These are phyloP conservation scores for Drusus annulatus DNA, from an alignment of 1,140 invertebrate genomes.

Conservation along the genomic window DNA sequence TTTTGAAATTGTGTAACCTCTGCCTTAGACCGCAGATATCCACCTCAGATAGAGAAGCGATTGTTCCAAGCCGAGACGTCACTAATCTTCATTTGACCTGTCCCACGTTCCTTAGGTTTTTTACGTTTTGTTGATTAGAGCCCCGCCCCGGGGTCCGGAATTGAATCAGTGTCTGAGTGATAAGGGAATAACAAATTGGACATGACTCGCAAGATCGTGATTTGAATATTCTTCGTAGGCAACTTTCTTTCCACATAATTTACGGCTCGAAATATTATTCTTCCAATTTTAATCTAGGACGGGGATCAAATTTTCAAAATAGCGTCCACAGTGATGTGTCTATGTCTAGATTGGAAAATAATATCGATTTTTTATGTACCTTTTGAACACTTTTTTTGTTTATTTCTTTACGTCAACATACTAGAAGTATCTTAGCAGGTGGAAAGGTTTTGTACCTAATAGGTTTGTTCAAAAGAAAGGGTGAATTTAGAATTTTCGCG, in stretches of 20 bases:
- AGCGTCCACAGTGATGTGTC: not conserved
- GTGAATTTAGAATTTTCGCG: too few species aligned
- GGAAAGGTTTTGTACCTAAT: too few species aligned
- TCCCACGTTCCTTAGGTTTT: conserved; percentile 55
- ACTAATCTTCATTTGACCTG: conserved; percentile 60
- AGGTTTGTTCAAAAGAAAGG: too few species aligned
- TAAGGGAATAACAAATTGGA: conserved; percentile 59
- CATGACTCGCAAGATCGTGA: conserved; percentile 51
- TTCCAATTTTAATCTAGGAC: conserved; percentile 12
- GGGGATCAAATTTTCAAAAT: not conserved
- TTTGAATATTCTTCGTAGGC: conserved; percentile 53
- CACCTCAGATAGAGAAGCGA: conserved; percentile 48
- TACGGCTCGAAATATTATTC: conserved; percentile 16
- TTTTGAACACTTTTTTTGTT: too few species aligned
- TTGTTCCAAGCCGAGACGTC: conserved; percentile 49
- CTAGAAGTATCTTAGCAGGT: too few species aligned
- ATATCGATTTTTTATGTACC: too few species aligned
- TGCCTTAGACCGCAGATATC: conserved; percentile 20
- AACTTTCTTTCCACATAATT: conserved; percentile 36
- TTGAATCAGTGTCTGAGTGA: conserved; percentile 58
- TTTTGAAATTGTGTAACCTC: conserved; percentile 7
- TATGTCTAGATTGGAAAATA: not conserved
- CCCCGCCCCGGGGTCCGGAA: conserved; percentile 39
- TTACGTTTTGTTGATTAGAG: conserved; percentile 58
- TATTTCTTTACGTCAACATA: too few species aligned